Conservation (phyloP, 2,888 invertebrate genomes). For the Tromatobia lineatoria region DNA sequence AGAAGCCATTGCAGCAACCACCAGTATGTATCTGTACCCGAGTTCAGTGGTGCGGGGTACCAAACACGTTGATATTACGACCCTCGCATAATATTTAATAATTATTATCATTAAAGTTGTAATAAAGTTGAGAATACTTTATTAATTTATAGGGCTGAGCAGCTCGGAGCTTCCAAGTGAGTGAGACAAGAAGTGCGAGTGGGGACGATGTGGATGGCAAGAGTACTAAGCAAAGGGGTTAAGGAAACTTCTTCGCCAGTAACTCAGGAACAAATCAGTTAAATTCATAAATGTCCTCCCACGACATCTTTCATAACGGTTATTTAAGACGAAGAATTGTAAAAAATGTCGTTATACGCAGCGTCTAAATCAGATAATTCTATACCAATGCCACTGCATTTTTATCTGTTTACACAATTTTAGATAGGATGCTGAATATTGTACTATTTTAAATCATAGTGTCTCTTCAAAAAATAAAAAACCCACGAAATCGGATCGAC, state of each 20-base stretch:
- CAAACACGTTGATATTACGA: constrained; percentile 80
- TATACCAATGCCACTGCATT: no score
- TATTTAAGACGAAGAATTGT: neutral
- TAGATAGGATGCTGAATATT: no score
- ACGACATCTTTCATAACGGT: neutral
- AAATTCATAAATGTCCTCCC: neutral
- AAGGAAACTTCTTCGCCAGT: neutral
- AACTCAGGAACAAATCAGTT: neutral
- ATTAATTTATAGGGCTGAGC: constrained; percentile 84
- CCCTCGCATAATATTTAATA: constrained; percentile 85
- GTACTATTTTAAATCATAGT: no score
- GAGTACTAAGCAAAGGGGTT: constrained; percentile 23
- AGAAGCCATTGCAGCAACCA: constrained; percentile 51
- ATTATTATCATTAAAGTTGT: constrained; percentile 85
- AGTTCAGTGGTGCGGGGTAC: constrained; percentile 35
- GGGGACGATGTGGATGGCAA: constrained; percentile 23
- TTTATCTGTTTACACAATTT: no score
- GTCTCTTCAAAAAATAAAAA: no score
- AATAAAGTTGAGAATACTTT: constrained; percentile 85
- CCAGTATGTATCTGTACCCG: constrained; percentile 51
- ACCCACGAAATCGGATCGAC: no score
- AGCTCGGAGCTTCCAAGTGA: constrained; percentile 40
- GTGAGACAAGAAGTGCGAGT: constrained; percentile 24
- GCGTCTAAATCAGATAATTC: no score
- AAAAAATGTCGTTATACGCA: no score